Percentiles rank a stretch among this genome's conserved stretches.
These are phyloP conservation scores for Platycheirus albimanus DNA, from an alignment of 2,888 invertebrate species.

Conservation along the genomic window DNA sequence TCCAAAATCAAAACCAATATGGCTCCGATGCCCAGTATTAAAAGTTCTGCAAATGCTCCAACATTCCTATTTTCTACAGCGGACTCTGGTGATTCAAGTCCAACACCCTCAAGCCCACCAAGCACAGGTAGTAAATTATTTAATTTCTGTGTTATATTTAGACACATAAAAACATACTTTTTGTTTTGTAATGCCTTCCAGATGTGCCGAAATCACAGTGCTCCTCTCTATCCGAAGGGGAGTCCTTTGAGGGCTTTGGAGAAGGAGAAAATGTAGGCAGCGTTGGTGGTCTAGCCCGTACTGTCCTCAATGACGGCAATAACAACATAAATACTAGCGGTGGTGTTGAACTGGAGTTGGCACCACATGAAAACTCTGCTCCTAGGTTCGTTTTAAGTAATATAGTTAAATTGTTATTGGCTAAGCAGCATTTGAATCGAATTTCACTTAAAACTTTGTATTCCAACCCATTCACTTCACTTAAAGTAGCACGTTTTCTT, in stretches of 20 bases:
- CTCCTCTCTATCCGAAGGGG: conserved; percentile 88
- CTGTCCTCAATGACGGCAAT: conserved; percentile 77
- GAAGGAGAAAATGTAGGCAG: conserved; percentile 83
- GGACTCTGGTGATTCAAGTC: conserved; percentile 81
- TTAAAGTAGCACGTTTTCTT: conserved; percentile 51
- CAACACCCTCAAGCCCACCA: conserved; percentile 82
- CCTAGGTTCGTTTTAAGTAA: conserved; percentile 76
- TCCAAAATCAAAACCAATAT: conserved; percentile 73
- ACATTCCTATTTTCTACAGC: conserved; percentile 76
- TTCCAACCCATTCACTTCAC: too few relatives aligned
- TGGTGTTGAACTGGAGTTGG: conserved; percentile 82
- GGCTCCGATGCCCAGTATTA: conserved; percentile 80
- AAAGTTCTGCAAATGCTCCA: conserved; percentile 76
- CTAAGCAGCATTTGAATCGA: not conserved
- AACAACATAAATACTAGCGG: conserved; percentile 78
- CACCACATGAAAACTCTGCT: conserved; percentile 80
- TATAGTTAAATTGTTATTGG: not conserved
- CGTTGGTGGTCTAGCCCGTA: conserved; percentile 58
- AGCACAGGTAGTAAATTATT: conserved; percentile 79
- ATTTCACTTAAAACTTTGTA: not conserved
- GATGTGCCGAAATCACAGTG: conserved; percentile 83
- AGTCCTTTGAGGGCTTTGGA: conserved; percentile 92
- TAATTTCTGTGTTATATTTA: not conserved
- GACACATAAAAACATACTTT: not conserved
- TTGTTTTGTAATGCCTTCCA: conserved; percentile 30